phyloP scores from a whole-genome alignment of 2,797 vertebrate species.

The Ctenopoma kingsleyae region DNA sequence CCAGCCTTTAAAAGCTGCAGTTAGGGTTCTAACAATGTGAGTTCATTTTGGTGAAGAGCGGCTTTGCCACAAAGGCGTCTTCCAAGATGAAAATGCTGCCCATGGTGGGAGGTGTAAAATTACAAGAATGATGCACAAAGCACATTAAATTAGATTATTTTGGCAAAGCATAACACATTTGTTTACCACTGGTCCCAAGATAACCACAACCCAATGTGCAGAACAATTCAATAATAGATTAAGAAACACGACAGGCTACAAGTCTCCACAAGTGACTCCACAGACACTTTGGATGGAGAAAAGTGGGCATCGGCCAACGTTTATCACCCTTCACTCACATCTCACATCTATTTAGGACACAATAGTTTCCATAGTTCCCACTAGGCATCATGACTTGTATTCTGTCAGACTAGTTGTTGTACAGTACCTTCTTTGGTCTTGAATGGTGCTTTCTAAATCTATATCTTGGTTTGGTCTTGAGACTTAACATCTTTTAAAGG shows the following conservation, averaged over 20 bases:
- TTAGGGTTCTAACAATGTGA: background rate
- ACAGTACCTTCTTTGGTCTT: background rate
- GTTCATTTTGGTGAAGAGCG: slow-evolving; percentile 9
- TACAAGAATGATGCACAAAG: background rate
- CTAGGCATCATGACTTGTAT: background rate
- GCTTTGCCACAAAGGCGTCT: slow-evolving; percentile 4
- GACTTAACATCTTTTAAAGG: background rate
- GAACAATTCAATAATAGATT: background rate
- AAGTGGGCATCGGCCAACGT: background rate
- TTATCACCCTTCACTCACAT: background rate
- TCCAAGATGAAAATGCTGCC: background rate
- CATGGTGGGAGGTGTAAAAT: background rate
- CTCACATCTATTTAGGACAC: background rate
- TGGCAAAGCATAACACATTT: background rate
- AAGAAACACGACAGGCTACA: background rate
- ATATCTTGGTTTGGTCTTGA: background rate
- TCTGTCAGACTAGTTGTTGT: background rate
- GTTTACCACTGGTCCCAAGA: background rate
- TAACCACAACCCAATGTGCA: background rate
- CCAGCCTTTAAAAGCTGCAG: slow-evolving; percentile 12
- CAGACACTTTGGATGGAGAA: background rate
- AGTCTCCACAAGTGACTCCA: background rate
- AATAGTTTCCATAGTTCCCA: background rate
- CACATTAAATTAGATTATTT: background rate
- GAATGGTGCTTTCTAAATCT: background rate